Evolutionary conservation across 2,888 invertebrate species (phyloP).

Genomic region (Clistopyga incitator): DNA sequence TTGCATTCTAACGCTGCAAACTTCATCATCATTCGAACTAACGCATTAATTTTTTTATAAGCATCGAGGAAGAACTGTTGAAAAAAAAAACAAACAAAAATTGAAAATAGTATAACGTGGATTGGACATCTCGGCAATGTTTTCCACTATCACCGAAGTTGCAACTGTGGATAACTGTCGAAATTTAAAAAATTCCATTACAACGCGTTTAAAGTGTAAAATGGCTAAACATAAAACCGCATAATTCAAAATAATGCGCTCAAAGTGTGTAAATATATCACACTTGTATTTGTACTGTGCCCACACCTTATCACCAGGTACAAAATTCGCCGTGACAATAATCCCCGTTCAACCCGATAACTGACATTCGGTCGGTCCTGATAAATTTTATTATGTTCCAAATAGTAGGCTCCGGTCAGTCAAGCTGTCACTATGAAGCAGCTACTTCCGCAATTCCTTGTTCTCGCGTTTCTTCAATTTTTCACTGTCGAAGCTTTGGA

Average conservation of each 20-base stretch:
- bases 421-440: conserved; percentile 32
- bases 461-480: conserved; percentile 28
- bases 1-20: no score
- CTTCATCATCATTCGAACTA: no score
- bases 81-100: no score
- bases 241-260: no score
- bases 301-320: neutral
- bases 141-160: neutral
- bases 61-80: no score
- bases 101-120: neutral
- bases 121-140: neutral
- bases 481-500: conserved; percentile 1
- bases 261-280: no score
- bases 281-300: no score
- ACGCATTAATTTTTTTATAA: no score
- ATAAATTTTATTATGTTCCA: neutral
- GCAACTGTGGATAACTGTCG: neutral
- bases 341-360: neutral
- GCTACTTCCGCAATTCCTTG: conserved; percentile 14
- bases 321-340: neutral
- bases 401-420: conserved; percentile 15
- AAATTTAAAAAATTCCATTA: neutral
- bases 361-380: neutral
- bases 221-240: no score
- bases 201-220: no score